Base-by-base conservation (phyloP, 35 echinoderm and acorn worm genomes). In the Hemicentrotus pulcherrimus region DNA sequence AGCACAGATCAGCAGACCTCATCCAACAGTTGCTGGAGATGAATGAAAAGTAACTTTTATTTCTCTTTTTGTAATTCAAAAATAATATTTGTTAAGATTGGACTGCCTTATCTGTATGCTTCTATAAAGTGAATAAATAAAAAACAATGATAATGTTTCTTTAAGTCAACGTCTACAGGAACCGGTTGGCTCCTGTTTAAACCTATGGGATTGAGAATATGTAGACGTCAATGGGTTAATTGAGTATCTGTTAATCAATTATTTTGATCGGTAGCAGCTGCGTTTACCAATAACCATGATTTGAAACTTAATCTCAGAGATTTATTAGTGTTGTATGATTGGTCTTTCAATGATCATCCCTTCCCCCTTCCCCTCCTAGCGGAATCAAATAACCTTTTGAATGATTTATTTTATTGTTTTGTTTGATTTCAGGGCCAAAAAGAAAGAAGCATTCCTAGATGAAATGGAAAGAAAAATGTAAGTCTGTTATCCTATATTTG, bases 391-490 rank as follows among this genome's bases (percentile, higher is more conserved):
- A 0, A 41, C 35, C 35, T 41, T 41, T 55, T 55, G 2, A 15
- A 55, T 78, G 1, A 28, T 8, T 59, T 59, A 7, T 78, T 22
- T 15, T 24, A 0, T 28, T 78, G 22, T 28, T 78, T 78, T 78
- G 22, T 86, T 96, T 31, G 4, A 33, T 35, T 90, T 46, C 95
- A 97, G 97, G 92, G 97, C 97, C 32, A 94, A 86, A 24, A 97
- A 95, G 88, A 96, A 94, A 61, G 97, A 97, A 95, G 95, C 52
- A 46, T 78, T 97, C 16, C 86, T 97, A 28, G 97, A 97, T 85
- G 46, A 95, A 41, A 94, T 97, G 95, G 97, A 97, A 88, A 97
- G 94, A 88, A 95, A 97, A 61, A 96, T 95, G 97, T 96, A 95
- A 95, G 86, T 32, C 19, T 94, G 0, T 41, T 41, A 41, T 41